phyloP scores from a whole-genome alignment of 2,888 invertebrate species.

The Xestia xanthographa region DNA sequence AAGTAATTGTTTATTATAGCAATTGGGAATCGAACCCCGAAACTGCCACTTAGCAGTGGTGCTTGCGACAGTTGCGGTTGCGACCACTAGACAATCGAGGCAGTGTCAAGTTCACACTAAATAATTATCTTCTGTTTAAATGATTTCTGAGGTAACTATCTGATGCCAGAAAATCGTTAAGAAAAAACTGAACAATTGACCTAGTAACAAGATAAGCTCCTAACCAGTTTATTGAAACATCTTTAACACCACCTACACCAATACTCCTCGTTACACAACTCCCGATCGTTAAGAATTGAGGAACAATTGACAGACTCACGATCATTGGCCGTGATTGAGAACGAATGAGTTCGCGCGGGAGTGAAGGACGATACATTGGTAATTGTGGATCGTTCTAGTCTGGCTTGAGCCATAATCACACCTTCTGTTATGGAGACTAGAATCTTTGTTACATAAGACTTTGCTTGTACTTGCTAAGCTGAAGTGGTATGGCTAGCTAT shows the following conservation, averaged over 20 bases:
- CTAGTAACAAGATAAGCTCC: not conserved
- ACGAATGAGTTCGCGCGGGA: constrained; percentile 53
- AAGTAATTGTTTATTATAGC: not conserved
- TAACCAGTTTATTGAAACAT: not conserved
- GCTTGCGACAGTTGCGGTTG: not conserved
- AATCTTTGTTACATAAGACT: not conserved
- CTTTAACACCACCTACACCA: constrained; percentile 16
- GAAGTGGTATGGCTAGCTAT: not conserved
- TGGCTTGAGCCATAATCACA: constrained; percentile 1
- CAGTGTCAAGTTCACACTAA: not conserved
- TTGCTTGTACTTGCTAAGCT: not conserved
- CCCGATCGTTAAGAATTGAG: constrained; percentile 23
- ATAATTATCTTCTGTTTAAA: not conserved
- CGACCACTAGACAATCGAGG: not conserved
- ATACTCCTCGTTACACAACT: not conserved
- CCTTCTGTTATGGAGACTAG: not conserved
- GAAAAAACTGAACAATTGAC: not conserved
- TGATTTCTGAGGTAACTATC: not conserved
- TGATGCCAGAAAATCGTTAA: not conserved
- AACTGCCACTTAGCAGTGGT: not conserved
- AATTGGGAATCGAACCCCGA: not conserved
- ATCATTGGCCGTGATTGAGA: constrained; percentile 64
- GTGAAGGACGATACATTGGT: constrained; percentile 50
- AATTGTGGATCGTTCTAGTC: constrained; percentile 29
- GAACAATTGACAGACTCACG: constrained; percentile 65